These are phyloP conservation scores for Prunella himalayana DNA, from an alignment of 2,113 vertebrate species.

Conservation along the genomic window DNA sequence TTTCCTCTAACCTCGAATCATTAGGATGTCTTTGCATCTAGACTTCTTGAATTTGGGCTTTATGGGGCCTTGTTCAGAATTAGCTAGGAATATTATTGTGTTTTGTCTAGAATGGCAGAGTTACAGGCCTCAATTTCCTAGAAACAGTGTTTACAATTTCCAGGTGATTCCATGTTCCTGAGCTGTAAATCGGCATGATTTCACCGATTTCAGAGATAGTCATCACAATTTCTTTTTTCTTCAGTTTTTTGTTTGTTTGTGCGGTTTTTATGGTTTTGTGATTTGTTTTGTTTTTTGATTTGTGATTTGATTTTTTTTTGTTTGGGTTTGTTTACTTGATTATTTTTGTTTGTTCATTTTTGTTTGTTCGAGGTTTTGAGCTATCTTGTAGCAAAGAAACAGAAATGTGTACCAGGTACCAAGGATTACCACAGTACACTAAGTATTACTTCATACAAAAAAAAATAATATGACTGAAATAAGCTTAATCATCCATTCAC, in stretches of 20 bases:
- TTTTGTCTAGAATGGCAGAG: conserved; percentile 30
- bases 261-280: background rate
- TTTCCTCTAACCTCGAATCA: background rate
- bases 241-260: background rate
- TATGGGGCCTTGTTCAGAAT: conserved; percentile 10
- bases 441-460: background rate
- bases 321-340: too few relatives aligned
- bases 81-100: conserved; percentile 25
- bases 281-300: background rate
- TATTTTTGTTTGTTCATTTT: background rate
- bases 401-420: background rate
- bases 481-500: background rate
- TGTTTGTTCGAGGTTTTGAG: background rate
- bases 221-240: background rate
- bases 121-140: conserved; percentile 27
- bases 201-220: background rate
- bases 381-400: background rate
- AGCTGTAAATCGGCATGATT: conserved; percentile 7
- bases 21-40: background rate
- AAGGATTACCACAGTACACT: background rate
- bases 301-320: background rate
- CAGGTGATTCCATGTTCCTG: conserved; percentile 10
- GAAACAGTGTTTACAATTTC: conserved; percentile 48
- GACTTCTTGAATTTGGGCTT: background rate
- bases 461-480: background rate